Evolutionary conservation across 2,113 vertebrate genomes (phyloP), one percentile per base, ranked within the genome.

Genomic region (Aepyceros melampus): DNA sequence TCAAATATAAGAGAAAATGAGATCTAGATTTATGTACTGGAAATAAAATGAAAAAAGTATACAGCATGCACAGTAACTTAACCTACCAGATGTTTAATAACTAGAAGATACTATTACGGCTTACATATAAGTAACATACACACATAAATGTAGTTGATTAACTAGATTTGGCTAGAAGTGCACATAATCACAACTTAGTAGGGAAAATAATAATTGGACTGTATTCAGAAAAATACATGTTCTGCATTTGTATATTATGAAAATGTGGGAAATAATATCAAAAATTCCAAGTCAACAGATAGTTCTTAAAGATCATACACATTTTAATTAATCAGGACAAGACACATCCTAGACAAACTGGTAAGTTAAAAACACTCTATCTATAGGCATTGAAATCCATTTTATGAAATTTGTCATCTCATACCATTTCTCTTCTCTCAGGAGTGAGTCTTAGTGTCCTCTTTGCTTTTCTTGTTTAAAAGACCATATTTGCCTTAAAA

Each of bases 81-180:
- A 79, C 29, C 64, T 53, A 85, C 19, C 23, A 9, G 47, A 79
- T 33, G 33, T 49, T 78, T 78, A 56, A 55, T 83, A 83, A 74
- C 88, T 89, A 85, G 7, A 47, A 88, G 14, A 56, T 23, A 58
- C 11, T 62, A 74, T 71, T 79, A 91, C 3, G 0, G 47, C 86
- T 55, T 81, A 87, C 47, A 83, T 93, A 8, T 87, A 82, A 91
- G 45, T 82, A 91, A 45, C 45, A 91, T 2, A 85, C 9, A 92
- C 53, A 85, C 0, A 36, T n/a, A 82, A 74, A 87, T 23, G 15
- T 60, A 90, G 49, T 16, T 89, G 55, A 71, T 79, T 90, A 89
- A 60, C 33, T 83, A 90, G 23, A 86, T 74, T 87, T 97, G n/a
- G n/a, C 45, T 97, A 93, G 53, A 95, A 87, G 84, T 81, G 3